Conservation (phyloP, 2,113 vertebrate species). For the Macrotis lagotis region DNA sequence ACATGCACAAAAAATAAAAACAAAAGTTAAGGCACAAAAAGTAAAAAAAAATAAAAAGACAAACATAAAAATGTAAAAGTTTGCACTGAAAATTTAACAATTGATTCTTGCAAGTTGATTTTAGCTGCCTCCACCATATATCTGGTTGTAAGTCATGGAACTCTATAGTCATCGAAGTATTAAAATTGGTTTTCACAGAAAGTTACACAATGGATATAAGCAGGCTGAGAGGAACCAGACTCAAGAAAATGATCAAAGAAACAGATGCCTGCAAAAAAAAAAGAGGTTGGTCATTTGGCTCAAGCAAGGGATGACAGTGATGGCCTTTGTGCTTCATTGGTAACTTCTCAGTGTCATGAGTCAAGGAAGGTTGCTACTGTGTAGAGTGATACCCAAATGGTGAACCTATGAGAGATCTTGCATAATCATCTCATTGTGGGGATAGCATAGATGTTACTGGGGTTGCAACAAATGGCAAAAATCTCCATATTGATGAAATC, state of each 20-base stretch:
- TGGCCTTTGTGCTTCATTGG: background rate
- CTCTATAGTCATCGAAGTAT: background rate
- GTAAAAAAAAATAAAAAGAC: background rate
- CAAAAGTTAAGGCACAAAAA: too few species aligned
- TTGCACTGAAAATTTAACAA: background rate
- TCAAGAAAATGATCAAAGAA: background rate
- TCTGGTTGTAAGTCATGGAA: background rate
- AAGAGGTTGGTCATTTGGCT: background rate
- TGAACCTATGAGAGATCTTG: background rate
- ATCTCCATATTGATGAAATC: background rate
- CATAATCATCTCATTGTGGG: background rate
- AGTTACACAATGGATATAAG: background rate
- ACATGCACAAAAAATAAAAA: too few species aligned
- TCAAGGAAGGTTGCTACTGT: background rate
- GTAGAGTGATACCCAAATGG: background rate
- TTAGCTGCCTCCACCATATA: background rate
- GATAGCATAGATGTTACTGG: background rate
- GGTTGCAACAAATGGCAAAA: background rate
- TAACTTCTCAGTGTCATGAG: background rate
- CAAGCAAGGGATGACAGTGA: background rate
- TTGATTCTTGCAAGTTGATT: background rate
- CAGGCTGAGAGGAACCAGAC: background rate
- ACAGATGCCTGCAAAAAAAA: background rate
- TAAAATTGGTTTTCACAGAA: background rate
- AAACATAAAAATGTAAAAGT: background rate